Conservation (phyloP, 2,888 invertebrate species). For the Acanthosepion esculentum region DNA sequence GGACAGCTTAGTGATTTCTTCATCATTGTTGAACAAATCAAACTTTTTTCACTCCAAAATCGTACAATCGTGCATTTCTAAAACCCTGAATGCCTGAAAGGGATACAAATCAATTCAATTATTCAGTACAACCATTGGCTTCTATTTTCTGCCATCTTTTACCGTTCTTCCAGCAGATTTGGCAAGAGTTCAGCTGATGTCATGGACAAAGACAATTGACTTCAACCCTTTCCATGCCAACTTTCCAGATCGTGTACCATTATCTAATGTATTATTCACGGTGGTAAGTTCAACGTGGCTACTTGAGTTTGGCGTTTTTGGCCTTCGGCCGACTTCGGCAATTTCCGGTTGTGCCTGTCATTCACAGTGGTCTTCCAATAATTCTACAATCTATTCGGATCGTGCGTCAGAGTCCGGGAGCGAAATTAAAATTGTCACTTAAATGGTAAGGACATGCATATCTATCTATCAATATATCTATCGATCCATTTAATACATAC, state of each 20-base stretch:
- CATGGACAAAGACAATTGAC: slow-evolving; percentile 16
- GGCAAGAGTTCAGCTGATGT: background rate
- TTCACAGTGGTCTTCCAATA: slow-evolving; percentile 16
- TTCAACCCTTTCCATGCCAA: slow-evolving; percentile 33
- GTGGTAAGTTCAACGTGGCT: background rate
- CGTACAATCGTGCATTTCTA: no score
- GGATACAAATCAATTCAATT: background rate
- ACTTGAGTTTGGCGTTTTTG: background rate
- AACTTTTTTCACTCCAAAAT: no score
- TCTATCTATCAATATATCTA: background rate
- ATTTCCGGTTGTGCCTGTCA: background rate
- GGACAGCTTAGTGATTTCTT: no score
- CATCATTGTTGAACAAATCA: no score
- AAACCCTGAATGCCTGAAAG: no score
- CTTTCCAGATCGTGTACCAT: background rate
- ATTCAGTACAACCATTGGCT: background rate
- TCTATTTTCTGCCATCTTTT: background rate
- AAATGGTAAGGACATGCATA: background rate
- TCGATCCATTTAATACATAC: background rate
- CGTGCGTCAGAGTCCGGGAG: background rate
- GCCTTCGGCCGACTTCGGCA: background rate
- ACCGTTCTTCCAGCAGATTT: background rate
- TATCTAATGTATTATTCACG: background rate
- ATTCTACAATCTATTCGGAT: background rate
- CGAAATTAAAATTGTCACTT: background rate